Evolutionary conservation across 2,888 invertebrate genomes (phyloP).

Genomic region (Drosophila heteroneura): DNA sequence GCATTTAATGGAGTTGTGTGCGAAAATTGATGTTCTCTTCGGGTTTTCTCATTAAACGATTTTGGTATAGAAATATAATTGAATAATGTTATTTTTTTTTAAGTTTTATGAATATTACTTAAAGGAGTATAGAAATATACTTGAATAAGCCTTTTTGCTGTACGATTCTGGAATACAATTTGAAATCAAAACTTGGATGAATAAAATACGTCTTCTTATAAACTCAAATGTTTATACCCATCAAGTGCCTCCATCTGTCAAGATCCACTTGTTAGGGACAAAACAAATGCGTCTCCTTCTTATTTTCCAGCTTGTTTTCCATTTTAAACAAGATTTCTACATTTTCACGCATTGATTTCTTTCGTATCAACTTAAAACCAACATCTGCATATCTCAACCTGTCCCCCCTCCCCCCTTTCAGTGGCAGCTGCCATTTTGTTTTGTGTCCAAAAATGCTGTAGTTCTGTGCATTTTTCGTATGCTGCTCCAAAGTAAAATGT

Average conservation of each 20-base stretch:
- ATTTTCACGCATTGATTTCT: conserved; percentile 31
- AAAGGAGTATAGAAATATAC: background rate
- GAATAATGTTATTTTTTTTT: background rate
- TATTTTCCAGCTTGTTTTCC: conserved; percentile 12
- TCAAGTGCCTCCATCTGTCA: background rate
- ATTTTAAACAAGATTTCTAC: conserved; percentile 12
- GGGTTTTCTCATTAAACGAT: too few relatives aligned
- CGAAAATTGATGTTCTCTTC: background rate
- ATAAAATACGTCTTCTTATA: background rate
- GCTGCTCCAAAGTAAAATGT: conserved; percentile 67
- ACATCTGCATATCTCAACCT: background rate
- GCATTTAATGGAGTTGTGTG: background rate
- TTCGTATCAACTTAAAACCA: conserved; percentile 14
- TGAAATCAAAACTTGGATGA: background rate
- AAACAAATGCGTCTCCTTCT: background rate
- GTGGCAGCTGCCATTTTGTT: conserved; percentile 43
- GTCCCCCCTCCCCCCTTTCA: background rate
- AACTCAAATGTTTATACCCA: background rate
- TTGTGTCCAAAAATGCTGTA: conserved; percentile 50
- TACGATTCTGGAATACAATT: background rate
- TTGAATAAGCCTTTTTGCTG: background rate
- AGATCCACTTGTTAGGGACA: background rate
- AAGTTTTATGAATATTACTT: background rate
- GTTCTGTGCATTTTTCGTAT: conserved; percentile 36
- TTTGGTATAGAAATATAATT: background rate